Conservation (phyloP, 2,888 invertebrate genomes). For the Torymus auratus region DNA sequence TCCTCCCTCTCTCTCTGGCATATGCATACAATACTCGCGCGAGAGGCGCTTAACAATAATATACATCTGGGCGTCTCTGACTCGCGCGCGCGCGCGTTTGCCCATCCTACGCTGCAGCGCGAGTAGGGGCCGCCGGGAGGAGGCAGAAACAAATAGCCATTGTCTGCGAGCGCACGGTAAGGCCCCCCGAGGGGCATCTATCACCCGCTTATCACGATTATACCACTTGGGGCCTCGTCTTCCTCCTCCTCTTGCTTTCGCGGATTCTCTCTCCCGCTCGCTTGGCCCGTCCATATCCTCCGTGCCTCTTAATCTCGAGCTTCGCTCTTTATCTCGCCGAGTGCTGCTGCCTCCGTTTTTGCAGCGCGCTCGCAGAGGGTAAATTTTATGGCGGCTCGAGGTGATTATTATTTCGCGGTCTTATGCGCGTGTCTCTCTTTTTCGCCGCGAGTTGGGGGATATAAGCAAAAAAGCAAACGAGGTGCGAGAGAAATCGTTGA, state of each 20-base stretch:
- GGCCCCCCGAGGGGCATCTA: conserved; percentile 75
- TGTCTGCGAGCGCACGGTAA: conserved; percentile 70
- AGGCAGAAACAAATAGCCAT: conserved; percentile 77
- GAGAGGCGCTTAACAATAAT: conserved; percentile 38
- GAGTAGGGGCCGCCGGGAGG: conserved; percentile 58
- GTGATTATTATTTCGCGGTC: no score
- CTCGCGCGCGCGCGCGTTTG: conserved; percentile 14
- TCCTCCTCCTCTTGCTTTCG: conserved; percentile 50
- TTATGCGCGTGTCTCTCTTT: no score
- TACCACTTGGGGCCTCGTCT: conserved; percentile 72
- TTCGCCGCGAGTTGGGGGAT: no score
- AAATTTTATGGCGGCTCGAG: no score
- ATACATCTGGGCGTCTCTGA: conserved; percentile 19
- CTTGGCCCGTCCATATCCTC: conserved; percentile 3
- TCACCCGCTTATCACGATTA: conserved; percentile 77
- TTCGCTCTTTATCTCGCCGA: neutral
- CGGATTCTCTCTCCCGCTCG: conserved; percentile 22
- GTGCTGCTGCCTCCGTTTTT: neutral
- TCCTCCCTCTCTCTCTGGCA: neutral
- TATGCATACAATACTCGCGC: conserved; percentile 19
- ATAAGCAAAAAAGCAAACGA: no score
- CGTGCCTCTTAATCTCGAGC: conserved; percentile 29
- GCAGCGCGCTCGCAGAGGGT: no score
- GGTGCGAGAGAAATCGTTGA: no score
- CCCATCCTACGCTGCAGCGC: conserved; percentile 20